A percentile compares a stretch with the other conserved stretches of the same genome.
Conservation (phyloP, 2,888 invertebrate genomes). For the Papilio demoleus region DNA sequence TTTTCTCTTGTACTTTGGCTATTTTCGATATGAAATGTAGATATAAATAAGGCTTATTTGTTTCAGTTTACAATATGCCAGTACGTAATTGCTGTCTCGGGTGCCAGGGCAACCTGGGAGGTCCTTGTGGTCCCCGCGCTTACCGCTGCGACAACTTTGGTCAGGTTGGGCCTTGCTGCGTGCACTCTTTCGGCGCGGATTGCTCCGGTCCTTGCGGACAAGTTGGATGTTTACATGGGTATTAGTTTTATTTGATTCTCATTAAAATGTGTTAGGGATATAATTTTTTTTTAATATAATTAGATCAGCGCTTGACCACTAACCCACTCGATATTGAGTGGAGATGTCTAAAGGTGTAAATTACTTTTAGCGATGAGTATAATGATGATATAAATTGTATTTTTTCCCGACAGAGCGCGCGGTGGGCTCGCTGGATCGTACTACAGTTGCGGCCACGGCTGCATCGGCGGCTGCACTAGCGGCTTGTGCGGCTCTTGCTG, state of each 20-base stretch:
- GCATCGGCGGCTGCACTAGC: slow-evolving; percentile 72
- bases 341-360: no score
- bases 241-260: slow-evolving; percentile 13
- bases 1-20: background rate
- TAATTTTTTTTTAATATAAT: no score
- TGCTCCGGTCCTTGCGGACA: slow-evolving; percentile 62
- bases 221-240: slow-evolving; percentile 66
- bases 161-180: slow-evolving; percentile 64
- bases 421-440: slow-evolving; percentile 69
- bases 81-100: slow-evolving; percentile 74
- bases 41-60: no score
- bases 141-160: slow-evolving; percentile 51
- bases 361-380: no score
- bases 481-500: slow-evolving; percentile 70
- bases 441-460: slow-evolving; percentile 72
- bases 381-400: background rate
- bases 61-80: slow-evolving; percentile 68
- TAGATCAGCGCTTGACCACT: no score
- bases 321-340: no score
- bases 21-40: no score
- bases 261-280: no score
- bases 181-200: slow-evolving; percentile 57
- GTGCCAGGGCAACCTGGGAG: slow-evolving; percentile 66
- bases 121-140: slow-evolving; percentile 62
- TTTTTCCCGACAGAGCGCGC: slow-evolving; percentile 56